Evolutionary conservation across 2,113 vertebrate species (phyloP), one percentile per base, ranked within the genome.

Genomic region (Anas platyrhynchos): DNA sequence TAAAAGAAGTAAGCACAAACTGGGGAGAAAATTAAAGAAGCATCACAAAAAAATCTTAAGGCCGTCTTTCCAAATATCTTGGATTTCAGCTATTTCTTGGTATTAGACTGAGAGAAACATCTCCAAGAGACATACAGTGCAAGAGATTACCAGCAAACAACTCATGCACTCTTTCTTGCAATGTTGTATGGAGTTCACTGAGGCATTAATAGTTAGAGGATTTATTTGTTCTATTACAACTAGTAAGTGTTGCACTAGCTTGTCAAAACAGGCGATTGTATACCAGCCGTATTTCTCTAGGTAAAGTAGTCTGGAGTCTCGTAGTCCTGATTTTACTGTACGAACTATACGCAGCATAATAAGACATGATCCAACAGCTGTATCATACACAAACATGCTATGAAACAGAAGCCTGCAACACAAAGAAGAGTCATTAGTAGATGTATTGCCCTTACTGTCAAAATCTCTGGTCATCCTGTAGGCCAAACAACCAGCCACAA

Each of bases 281-380:
- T 12, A 44, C 11, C 21, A 56, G 12, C 6, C 4, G 31, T 11
- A n/a, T n/a, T 65, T 73, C 61, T 38, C 41, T 41, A 61, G 9
- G 9, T 58, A 62, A 43, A 9, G 11, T 11, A 31, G 29, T 44
- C 6, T 4, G 23, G 7, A n/a, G 20, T 11, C n/a, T 31, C 34
- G 11, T 3, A 73, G 61, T 73, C 67, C 36, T 65, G 63, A 74
- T 36, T 48, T 38, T 3, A 5, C 13, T 50, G 31, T 22, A 4
- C 2, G 15, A 65, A 11, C 3, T 41, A 59, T 36, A 66, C 31
- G 26, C 34, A 59, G 31, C 63, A 46, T 7, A 11, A 71, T 41
- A 78, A 78, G 77, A 74, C n/a, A 26, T 0, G 0, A 62, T 7
- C 36, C 44, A 41, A 41, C 27, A 41, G 44, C 27, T 62, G 10